Conservation (phyloP, 1,140 invertebrate species). For the Sitobion miscanthi region DNA sequence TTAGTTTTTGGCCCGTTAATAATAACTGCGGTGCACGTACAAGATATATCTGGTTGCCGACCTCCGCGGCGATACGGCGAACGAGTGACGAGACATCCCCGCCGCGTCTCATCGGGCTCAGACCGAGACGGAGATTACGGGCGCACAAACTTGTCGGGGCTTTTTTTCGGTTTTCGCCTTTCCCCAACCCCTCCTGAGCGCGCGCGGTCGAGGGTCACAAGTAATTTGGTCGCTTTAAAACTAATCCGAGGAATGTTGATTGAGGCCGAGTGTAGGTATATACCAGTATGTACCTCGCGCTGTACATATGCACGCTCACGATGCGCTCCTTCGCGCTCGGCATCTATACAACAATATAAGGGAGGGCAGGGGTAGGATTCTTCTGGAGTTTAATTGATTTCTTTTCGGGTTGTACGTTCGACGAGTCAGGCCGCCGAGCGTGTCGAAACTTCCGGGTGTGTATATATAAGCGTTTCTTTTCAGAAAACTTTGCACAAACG, state of each 20-base stretch:
- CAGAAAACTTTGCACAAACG: background rate
- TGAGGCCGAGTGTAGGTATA: constrained; percentile 18
- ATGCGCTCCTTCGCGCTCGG: too few species aligned
- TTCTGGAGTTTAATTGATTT: constrained; percentile 46
- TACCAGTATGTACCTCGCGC: background rate
- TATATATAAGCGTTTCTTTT: background rate
- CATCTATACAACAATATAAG: too few species aligned
- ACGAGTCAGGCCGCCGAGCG: background rate
- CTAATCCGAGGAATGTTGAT: constrained; percentile 47
- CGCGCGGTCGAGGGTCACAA: background rate
- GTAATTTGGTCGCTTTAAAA: constrained; percentile 22
- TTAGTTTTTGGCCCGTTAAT: too few species aligned
- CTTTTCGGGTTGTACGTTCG: background rate
- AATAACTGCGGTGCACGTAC: too few species aligned
- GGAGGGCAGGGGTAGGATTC: background rate
- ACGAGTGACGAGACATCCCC: background rate
- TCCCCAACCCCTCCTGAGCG: too few species aligned
- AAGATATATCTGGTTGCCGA: background rate
- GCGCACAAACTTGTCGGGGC: too few species aligned
- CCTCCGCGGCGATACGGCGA: background rate
- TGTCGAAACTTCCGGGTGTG: background rate
- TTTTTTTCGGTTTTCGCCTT: background rate
- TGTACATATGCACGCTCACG: background rate
- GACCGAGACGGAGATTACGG: background rate
- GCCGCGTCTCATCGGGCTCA: too few species aligned